phyloP scores from a whole-genome alignment of 2,888 invertebrate genomes.

The Mesorhabditis spiculigera region DNA sequence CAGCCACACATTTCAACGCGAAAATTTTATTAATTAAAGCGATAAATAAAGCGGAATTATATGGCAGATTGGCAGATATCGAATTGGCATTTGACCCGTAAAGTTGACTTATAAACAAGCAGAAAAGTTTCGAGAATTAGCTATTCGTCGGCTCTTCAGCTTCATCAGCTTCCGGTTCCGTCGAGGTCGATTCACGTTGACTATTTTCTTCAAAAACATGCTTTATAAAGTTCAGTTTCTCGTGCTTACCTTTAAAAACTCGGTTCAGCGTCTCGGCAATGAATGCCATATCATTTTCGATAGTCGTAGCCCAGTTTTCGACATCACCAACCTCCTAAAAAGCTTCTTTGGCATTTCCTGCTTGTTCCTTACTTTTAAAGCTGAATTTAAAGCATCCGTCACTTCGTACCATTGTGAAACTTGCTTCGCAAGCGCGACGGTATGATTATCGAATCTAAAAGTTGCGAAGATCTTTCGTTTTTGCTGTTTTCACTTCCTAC shows the following conservation, averaged over 20 bases:
- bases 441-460: slow-evolving; percentile 75
- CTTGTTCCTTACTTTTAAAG: slow-evolving; percentile 62
- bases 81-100: too few species aligned
- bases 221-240: neutral
- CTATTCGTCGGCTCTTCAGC: too few species aligned
- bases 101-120: too few species aligned
- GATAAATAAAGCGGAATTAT: too few species aligned
- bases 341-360: slow-evolving; percentile 30
- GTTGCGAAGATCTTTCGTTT: neutral
- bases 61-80: too few species aligned
- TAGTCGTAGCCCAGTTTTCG: slow-evolving; percentile 94
- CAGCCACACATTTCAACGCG: too few species aligned
- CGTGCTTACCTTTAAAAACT: slow-evolving; percentile 75
- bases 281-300: slow-evolving; percentile 89
- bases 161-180: too few species aligned
- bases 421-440: slow-evolving; percentile 89
- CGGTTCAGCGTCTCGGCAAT: slow-evolving; percentile 86
- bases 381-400: slow-evolving; percentile 65
- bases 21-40: too few species aligned
- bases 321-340: slow-evolving; percentile 95
- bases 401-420: slow-evolving; percentile 93
- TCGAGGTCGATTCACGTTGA: neutral
- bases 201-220: neutral
- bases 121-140: too few species aligned
- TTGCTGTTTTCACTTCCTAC: slow-evolving; percentile 4